Evolutionary conservation across 35 echinoderm and acorn worm species (phyloP), one percentile per base, ranked within the genome.

Genomic region (Eucidaris tribuloides): DNA sequence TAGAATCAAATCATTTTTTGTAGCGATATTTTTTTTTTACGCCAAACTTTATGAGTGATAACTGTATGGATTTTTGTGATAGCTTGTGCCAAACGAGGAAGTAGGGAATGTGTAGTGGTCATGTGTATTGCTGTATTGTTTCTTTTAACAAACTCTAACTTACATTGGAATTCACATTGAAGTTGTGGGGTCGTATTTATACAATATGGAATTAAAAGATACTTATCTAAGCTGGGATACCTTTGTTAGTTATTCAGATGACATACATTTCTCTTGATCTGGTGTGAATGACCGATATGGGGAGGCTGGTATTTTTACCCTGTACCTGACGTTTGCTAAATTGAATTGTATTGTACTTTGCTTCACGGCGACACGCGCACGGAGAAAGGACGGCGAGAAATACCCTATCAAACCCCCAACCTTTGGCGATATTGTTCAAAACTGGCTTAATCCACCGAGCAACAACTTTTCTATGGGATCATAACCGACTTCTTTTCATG

Each of bases 311-410:
- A 52, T n/a, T 52, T 52, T 11, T 52, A 11, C n/a, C 48, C n/a
- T 52, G 9, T 52, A n/a, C n/a, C 48, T 11, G 9, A 11, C n/a
- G 9, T 52, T 74, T 74, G 34, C 20, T n/a, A 74, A 41, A 74
- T 22, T 7, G n/a, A 74, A 41, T 74, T 74, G 22, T 44, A 35
- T 74, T 74, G 41, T 74, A 44, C 44, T 74, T 17, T 42, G 34
- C 41, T 74, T 74, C 68, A 74, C n/a, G 68, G 68, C 15, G 38
- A 38, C 68, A 74, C 68, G 68, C 37, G 34, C 37, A 33, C 9
- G 68, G 41, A 74, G 68, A 74, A 74, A 74, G 44, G 68, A 44
- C n/a, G 68, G 68, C 41, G 68, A 74, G 68, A 74, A 74, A 74
- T 22, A 40, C 68, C 35, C 24, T 74, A 44, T 44, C 35, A 74